Evolutionary conservation across 2,888 invertebrate genomes (phyloP).

Genomic region (Campoplex nolae): DNA sequence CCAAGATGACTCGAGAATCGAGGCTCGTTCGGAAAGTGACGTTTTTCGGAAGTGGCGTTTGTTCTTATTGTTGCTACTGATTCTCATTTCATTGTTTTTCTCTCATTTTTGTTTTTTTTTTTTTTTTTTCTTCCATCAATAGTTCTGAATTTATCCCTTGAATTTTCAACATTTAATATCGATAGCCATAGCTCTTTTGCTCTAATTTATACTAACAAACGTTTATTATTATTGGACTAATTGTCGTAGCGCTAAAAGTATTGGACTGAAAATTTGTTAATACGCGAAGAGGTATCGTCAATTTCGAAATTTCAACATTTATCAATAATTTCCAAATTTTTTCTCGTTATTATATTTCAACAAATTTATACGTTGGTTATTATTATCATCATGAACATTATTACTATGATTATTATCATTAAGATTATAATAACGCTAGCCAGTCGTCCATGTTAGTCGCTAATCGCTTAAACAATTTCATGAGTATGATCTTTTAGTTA

Average conservation of each 20-base stretch:
- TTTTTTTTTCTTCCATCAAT: background rate
- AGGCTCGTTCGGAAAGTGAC: background rate
- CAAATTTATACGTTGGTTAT: background rate
- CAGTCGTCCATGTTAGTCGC: slow-evolving; percentile 14
- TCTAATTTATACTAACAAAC: slow-evolving; percentile 21
- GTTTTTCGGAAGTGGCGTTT: background rate
- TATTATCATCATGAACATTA: slow-evolving; percentile 11
- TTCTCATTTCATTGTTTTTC: background rate
- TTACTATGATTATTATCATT: slow-evolving; percentile 1
- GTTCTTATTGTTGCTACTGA: background rate
- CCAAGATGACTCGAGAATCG: slow-evolving; percentile 23
- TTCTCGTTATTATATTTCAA: slow-evolving; percentile 5
- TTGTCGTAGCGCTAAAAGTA: slow-evolving; percentile 11
- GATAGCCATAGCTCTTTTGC: slow-evolving; percentile 24
- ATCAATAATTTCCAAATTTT: background rate
- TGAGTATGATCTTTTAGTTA: slow-evolving; percentile 40
- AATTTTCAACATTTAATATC: background rate
- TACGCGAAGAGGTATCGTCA: slow-evolving; percentile 27
- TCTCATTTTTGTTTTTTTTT: background rate
- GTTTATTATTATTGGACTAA: slow-evolving; percentile 36
- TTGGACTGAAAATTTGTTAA: slow-evolving; percentile 12
- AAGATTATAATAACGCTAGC: background rate
- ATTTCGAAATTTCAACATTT: background rate
- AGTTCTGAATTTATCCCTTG: background rate
- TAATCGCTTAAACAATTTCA: slow-evolving; percentile 38